Evolutionary conservation across 2,888 invertebrate genomes (phyloP), one percentile per base, ranked within the genome.

Genomic region (Theodoxus fluviatilis): DNA sequence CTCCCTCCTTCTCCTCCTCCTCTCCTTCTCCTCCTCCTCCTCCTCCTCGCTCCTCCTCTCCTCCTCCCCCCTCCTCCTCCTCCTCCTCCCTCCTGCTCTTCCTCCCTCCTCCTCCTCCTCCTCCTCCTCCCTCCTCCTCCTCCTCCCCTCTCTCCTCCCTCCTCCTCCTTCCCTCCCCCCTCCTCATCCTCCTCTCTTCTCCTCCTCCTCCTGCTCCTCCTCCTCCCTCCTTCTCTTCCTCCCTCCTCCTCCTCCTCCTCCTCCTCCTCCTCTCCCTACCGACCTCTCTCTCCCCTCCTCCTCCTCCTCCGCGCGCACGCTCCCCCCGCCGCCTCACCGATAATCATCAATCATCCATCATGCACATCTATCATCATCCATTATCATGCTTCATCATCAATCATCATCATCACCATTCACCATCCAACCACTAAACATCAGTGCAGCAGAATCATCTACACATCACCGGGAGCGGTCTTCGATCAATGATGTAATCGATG

Each of bases 1-100:
- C 33, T 49, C 25, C 52, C 67, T 67, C 40, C 43, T 25, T 65
- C 40, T 40, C 65, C 43, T 25, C 43, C 65, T 65, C 40, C 65
- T 65, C 40, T 65, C 40, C 43, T 22, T 65, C 65, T 65, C 40
- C 43, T 43, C 43, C 40, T 65, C 65, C 25, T 12, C 25, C 40
- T 40, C 12, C 25, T 3, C 25, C 12, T 40, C 65, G 38, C 40
- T 33, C n/a, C 33, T n/a, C 33, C 3, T 67, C 57, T 57, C 57
- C 31, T 31, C 31, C 57, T 57, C 57, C 31, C 57, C 31, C 57
- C 31, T 31, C 31, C 57, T 57, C 25, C 15, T 31, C 18, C 25
- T 28, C 31, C 28, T 25, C 18, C 63, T 33, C 38, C 37, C 63
- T 63, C 63, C 37, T 38, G 33, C 37, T 63, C 63, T 63, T n/a